phyloP scores from a whole-genome alignment of 1,140 invertebrate genomes.

The Rhynchophorus ferrugineus region DNA sequence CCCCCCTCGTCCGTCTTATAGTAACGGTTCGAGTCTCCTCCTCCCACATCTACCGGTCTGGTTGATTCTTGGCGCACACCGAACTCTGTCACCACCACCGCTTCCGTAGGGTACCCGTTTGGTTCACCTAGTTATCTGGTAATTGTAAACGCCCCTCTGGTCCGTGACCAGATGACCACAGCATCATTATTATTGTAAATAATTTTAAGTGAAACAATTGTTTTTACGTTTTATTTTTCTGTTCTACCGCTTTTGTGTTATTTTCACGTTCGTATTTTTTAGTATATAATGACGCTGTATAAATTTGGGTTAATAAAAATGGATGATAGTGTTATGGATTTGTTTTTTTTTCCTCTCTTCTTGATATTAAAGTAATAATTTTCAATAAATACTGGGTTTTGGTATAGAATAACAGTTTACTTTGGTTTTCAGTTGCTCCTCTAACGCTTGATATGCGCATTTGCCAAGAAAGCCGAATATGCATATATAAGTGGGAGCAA shows the following conservation, averaged over 20 bases:
- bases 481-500: too few species aligned
- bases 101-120: slow-evolving; percentile 40
- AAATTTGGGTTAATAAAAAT: slow-evolving; percentile 44
- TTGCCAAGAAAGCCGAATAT: too few species aligned
- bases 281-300: slow-evolving; percentile 40
- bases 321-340: slow-evolving; percentile 38
- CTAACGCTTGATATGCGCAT: too few species aligned
- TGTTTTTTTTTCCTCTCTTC: slow-evolving; percentile 5
- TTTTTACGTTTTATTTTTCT: too few species aligned
- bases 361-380: too few species aligned
- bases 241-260: slow-evolving; percentile 39
- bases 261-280: slow-evolving; percentile 42
- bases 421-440: too few species aligned
- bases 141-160: slow-evolving; percentile 31
- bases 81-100: slow-evolving; percentile 24
- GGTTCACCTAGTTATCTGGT: slow-evolving; percentile 22
- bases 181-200: slow-evolving; percentile 44
- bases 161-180: slow-evolving; percentile 39
- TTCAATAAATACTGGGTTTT: too few species aligned
- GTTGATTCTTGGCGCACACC: too few species aligned
- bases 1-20: not conserved
- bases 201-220: slow-evolving; percentile 42
- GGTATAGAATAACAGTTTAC: too few species aligned
- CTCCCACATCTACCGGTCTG: too few species aligned
- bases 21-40: too few species aligned